Conservation (phyloP, 2,888 invertebrate genomes). For the Oscheius sp. region DNA sequence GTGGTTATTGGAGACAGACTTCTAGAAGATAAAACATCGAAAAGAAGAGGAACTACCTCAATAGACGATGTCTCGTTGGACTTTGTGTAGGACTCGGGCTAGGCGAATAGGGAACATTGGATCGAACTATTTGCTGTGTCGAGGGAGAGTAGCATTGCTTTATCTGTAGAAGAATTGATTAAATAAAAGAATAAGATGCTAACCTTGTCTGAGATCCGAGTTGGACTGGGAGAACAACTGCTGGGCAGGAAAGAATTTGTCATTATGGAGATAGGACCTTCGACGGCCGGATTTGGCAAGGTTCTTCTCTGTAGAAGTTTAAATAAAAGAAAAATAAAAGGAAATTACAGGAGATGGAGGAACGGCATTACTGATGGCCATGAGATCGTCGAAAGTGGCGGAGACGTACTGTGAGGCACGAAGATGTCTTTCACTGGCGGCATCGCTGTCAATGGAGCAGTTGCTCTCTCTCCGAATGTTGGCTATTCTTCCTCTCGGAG, state of each 20-base stretch:
- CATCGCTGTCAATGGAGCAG: slow-evolving; percentile 60
- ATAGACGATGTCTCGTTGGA: slow-evolving; percentile 43
- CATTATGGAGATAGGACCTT: slow-evolving; percentile 70
- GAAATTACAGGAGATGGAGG: slow-evolving; percentile 30
- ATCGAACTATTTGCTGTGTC: slow-evolving; percentile 69
- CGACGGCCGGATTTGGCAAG: slow-evolving; percentile 28
- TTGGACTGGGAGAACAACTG: slow-evolving; percentile 70
- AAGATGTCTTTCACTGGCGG: slow-evolving; percentile 66
- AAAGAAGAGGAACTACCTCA: slow-evolving; percentile 32
- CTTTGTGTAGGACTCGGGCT: slow-evolving; percentile 58
- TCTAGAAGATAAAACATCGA: neutral
- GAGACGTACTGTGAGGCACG: slow-evolving; percentile 66
- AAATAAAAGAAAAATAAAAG: neutral
- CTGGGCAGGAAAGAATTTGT: slow-evolving; percentile 68
- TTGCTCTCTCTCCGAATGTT: slow-evolving; percentile 69
- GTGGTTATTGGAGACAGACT: slow-evolving; percentile 34
- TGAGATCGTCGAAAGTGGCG: slow-evolving; percentile 67
- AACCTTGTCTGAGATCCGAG: slow-evolving; percentile 50
- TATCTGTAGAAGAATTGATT: slow-evolving; percentile 4
- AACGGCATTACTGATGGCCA: slow-evolving; percentile 38
- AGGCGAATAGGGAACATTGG: slow-evolving; percentile 71
- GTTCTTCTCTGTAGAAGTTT: neutral
- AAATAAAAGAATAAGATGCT: neutral
- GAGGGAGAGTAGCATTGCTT: slow-evolving; percentile 71
- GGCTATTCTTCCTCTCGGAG: slow-evolving; percentile 63